Base-by-base conservation (phyloP, 2,797 vertebrate species). In the Epinephelus malabaricus region DNA sequence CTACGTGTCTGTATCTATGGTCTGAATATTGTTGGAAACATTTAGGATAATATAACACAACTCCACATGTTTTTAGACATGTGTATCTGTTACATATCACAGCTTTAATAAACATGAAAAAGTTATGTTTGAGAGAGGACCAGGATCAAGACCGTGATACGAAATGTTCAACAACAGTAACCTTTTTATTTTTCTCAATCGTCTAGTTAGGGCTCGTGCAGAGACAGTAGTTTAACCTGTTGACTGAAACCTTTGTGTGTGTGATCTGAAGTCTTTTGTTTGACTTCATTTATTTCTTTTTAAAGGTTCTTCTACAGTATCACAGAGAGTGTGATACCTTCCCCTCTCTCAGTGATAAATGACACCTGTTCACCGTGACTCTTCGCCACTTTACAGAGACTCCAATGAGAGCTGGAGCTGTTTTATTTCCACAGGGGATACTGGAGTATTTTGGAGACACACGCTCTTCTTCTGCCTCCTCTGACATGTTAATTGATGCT, bases 401-500 rank as follows among this genome's bases (percentile, higher is more conserved):
- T 4, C 67, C 30, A 4, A 5, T 1, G 4, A 61, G 72, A 50
- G 51, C 21, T 30, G 23, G 45, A 64, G 66, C 53, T 13, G 54
- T 68, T 80, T 56, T 40, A 55, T 76, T 82, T 86, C 78, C 83
- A 53, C 61, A 6, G 73, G 70, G 78, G 88, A 78, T 82, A 27
- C 51, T 2, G 46, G 34, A 70, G 80, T 68, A 69, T 86, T 82
- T 78, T 59, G 73, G 82, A 81, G 73, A 15, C 58, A 64, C 61
- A 5, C 17, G 7, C 69, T 8, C 40, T 30, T 82, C 82, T 60
- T 50, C 53, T 64, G 46, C 75, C 69, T 88, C 70, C 78, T 79
- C 82, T 90, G 88, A 89, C 88, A 88, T 82, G 83, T 89, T 92
- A 91, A 92, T 92, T 87, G 89, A 87, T 77, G 85, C 83, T 86